Percentiles rank a stretch among this genome's conserved stretches.
These are phyloP conservation scores for Halictus quadricinctus DNA, from an alignment of 2,888 invertebrate species.

Conservation along the genomic window DNA sequence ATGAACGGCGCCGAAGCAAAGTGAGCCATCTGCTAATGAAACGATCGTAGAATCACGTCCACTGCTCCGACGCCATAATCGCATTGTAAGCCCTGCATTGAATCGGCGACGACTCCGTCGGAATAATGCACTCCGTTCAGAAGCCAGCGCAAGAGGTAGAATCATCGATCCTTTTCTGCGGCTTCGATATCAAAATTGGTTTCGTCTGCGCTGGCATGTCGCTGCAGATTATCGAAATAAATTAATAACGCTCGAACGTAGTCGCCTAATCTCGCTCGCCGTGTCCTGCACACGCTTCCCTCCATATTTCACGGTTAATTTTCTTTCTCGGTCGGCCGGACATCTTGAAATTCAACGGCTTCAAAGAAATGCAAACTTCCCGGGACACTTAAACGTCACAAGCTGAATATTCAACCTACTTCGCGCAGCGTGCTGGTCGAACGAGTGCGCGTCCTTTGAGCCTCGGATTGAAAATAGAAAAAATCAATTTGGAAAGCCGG, in stretches of 20 bases:
- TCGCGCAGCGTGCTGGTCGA: constrained; percentile 31
- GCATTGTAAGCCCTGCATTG: not conserved
- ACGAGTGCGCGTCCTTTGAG: constrained; percentile 35
- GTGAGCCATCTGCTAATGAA: not conserved
- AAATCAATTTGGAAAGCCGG: constrained; percentile 20
- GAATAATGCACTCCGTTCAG: constrained; percentile 31
- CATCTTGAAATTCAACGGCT: constrained; percentile 35
- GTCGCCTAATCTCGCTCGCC: not conserved
- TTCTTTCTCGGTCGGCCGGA: not conserved
- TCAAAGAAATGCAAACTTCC: constrained; percentile 49
- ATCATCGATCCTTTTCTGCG: constrained; percentile 62
- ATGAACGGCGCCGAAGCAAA: not conserved
- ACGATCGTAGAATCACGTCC: constrained; percentile 7
- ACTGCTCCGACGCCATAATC: not conserved
- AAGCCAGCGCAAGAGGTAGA: constrained; percentile 68
- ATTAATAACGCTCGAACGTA: not conserved
- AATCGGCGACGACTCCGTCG: not conserved
- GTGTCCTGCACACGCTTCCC: not conserved
- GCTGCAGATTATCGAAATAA: constrained; percentile 25
- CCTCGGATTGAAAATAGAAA: constrained; percentile 20
- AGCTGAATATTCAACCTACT: constrained; percentile 56
- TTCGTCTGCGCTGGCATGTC: constrained; percentile 28
- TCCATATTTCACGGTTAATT: not conserved
- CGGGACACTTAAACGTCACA: constrained; percentile 48
- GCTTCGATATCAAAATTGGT: constrained; percentile 65